Conservation (phyloP, 1,140 invertebrate species). For the Leguminivora glycinivorella region DNA sequence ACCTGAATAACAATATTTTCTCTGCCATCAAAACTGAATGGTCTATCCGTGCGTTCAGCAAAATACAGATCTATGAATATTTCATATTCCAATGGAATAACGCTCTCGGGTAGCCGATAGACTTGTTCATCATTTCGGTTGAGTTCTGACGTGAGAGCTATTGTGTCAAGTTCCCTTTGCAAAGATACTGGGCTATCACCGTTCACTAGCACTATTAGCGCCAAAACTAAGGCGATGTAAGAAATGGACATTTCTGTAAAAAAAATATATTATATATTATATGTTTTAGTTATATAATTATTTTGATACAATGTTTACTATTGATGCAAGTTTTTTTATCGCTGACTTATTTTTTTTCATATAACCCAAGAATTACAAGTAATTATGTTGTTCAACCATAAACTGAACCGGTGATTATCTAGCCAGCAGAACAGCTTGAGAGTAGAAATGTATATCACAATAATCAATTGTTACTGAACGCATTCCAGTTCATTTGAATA, state of each 20-base stretch:
- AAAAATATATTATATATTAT: no score
- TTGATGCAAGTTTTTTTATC: no score
- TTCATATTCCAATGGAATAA: constrained; percentile 66
- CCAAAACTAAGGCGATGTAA: constrained; percentile 38
- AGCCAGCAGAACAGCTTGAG: no score
- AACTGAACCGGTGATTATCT: no score
- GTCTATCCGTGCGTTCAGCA: constrained; percentile 54
- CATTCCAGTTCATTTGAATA: no score
- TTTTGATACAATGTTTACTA: no score
- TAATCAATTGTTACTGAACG: no score
- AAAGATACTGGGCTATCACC: constrained; percentile 50
- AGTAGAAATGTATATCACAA: no score
- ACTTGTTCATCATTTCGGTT: constrained; percentile 44
- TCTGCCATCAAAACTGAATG: constrained; percentile 63
- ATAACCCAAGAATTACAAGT: no score
- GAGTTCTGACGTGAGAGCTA: constrained; percentile 24
- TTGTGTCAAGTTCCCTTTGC: constrained; percentile 49
- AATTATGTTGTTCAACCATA: no score
- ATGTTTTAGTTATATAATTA: no score
- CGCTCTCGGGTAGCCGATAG: constrained; percentile 59
- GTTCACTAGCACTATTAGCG: constrained; percentile 37
- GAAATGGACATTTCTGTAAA: constrained; percentile 58
- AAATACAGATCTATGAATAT: constrained; percentile 69
- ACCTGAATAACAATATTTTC: constrained; percentile 61
- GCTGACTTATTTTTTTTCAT: no score